Conservation (phyloP, 2,888 invertebrate species). For the Anticlea derivata region DNA sequence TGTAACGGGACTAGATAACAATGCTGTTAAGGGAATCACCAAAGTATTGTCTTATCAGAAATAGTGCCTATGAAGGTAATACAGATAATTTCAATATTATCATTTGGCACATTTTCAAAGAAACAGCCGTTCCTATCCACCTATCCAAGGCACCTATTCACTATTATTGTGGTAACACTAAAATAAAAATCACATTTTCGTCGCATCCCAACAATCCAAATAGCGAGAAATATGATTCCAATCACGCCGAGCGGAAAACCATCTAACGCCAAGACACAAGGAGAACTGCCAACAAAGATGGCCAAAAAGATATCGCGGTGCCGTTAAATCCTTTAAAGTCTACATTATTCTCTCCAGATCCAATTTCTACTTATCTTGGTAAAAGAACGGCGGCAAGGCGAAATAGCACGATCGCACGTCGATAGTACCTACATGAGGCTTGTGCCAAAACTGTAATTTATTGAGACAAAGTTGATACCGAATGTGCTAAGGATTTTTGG, state of each 20-base stretch:
- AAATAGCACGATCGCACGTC: conserved; percentile 55
- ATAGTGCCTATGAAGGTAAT: background rate
- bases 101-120: background rate
- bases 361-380: conserved; percentile 47
- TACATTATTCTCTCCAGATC: conserved; percentile 43
- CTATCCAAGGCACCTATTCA: background rate
- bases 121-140: background rate
- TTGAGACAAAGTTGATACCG: conserved; percentile 57
- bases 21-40: no score
- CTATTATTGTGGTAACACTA: conserved; percentile 4
- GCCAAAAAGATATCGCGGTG: conserved; percentile 35
- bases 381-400: conserved; percentile 54
- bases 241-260: conserved; percentile 20
- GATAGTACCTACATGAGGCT: conserved; percentile 48
- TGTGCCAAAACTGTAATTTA: conserved; percentile 69
- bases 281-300: conserved; percentile 37
- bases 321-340: conserved; percentile 51
- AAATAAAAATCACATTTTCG: conserved; percentile 7
- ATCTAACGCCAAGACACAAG: conserved; percentile 29
- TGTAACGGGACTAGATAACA: no score
- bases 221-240: conserved; percentile 23
- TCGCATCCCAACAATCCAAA: conserved; percentile 5
- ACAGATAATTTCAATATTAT: no score
- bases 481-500: conserved; percentile 46
- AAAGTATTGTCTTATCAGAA: background rate